These are phyloP conservation scores for Channa striata DNA, from an alignment of 2,797 vertebrate species.

Conservation along the genomic window DNA sequence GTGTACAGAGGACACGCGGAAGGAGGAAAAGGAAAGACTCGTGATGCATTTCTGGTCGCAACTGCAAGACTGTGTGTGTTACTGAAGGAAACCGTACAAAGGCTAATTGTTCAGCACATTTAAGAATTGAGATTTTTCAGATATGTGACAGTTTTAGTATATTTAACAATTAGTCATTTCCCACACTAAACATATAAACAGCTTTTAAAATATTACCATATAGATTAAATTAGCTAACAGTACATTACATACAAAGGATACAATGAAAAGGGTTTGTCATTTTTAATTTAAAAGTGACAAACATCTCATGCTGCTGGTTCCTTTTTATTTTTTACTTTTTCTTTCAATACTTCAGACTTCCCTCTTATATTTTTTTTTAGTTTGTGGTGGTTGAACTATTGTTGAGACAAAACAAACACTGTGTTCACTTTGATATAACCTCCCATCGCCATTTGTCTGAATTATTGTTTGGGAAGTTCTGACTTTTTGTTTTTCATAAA, in stretches of 20 bases:
- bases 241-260: no score
- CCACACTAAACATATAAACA: not conserved
- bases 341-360: not conserved
- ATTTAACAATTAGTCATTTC: not conserved
- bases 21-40: constrained; percentile 41
- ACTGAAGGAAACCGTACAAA: no score
- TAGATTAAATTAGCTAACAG: no score
- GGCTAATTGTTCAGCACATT: no score
- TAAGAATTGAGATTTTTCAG: no score
- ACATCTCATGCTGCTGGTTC: not conserved
- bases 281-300: not conserved
- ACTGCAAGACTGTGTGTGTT: constrained; percentile 6
- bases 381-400: not conserved
- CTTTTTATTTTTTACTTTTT: not conserved
- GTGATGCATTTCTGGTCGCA: constrained; percentile 26
- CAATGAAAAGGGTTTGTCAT: no score
- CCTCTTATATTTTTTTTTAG: not conserved
- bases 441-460: not conserved
- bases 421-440: not conserved
- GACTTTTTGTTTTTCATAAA: no score
- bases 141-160: no score
- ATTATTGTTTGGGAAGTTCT: no score
- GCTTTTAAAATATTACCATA: not conserved
- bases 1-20: constrained; percentile 34
- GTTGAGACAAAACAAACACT: no score